Percentiles rank a stretch among this genome's conserved stretches.
phyloP scores from a whole-genome alignment of 53 echinoderm and acorn worm genomes.

The Echinarachnius parma region DNA sequence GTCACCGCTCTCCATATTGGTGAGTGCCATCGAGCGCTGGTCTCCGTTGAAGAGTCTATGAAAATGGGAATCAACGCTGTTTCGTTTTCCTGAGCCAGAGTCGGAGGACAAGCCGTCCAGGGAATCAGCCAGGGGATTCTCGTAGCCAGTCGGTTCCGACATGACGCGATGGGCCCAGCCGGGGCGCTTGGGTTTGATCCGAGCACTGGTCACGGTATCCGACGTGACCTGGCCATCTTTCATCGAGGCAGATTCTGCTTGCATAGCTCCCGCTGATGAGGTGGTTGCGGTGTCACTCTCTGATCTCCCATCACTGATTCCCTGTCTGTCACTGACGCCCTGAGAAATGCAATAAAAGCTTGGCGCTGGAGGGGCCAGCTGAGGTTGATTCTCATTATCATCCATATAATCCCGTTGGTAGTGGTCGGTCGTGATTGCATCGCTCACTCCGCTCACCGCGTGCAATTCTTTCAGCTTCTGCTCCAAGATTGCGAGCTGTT shows the following conservation, averaged over 20 bases:
- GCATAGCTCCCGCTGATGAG: constrained; percentile 13
- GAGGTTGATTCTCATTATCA: constrained; percentile 33
- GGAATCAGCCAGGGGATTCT: constrained; percentile 32
- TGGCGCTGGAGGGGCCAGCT: constrained; percentile 24
- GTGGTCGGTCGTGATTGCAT: constrained; percentile 22
- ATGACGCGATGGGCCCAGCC: constrained; percentile 48
- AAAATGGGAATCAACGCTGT: constrained; percentile 12
- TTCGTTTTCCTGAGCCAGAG: constrained; percentile 11
- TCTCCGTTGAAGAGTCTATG: constrained; percentile 35
- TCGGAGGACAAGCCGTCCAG: constrained; percentile 42
- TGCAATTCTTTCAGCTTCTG: constrained; percentile 42
- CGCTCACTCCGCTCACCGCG: constrained; percentile 25
- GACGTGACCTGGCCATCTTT: constrained; percentile 8
- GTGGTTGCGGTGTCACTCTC: constrained; percentile 1
- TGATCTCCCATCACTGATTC: constrained; percentile 13
- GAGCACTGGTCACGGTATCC: constrained; percentile 21
- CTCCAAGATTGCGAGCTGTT: constrained; percentile 40
- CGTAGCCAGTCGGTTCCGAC: constrained; percentile 36
- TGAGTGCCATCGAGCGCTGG: neutral
- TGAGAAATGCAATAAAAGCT: constrained; percentile 54
- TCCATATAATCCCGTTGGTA: constrained; percentile 10
- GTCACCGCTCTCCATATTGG: constrained; percentile 4
- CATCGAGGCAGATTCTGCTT: neutral
- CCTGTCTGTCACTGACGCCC: constrained; percentile 35
- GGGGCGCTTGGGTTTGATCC: constrained; percentile 36